Percentiles rank a stretch among this genome's conserved stretches.
phyloP scores from a whole-genome alignment of 2,888 invertebrate species.

The Dione juno region DNA sequence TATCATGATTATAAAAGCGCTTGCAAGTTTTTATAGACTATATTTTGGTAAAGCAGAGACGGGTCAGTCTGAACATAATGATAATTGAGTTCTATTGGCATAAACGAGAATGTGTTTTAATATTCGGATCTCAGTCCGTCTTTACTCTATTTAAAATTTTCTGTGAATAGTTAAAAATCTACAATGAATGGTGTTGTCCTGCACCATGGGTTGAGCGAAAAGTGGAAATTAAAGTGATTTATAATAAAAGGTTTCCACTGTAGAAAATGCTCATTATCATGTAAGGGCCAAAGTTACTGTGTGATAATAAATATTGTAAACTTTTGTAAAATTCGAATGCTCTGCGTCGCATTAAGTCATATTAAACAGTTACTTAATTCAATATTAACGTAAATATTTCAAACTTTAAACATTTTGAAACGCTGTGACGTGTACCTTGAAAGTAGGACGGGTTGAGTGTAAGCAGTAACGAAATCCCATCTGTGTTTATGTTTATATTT shows the following conservation, averaged over 20 bases:
- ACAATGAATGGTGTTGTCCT: no score
- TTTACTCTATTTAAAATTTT: no score
- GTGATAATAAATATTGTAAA: no score
- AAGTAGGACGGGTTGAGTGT: neutral
- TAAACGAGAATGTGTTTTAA: no score
- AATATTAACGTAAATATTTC: neutral
- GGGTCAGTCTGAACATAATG: neutral
- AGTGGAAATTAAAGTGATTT: no score
- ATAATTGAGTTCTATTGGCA: neutral
- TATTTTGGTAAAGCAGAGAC: neutral
- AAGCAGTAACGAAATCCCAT: neutral
- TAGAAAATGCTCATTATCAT: no score
- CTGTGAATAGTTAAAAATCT: no score
- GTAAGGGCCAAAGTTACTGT: no score
- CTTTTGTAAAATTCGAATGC: no score
- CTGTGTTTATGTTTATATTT: neutral
- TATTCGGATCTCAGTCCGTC: no score
- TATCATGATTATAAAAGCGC: neutral
- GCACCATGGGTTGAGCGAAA: no score
- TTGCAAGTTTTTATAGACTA: neutral
- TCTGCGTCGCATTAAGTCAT: neutral
- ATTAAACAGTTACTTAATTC: neutral
- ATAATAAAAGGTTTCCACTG: no score
- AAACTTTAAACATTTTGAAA: neutral
- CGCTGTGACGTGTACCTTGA: neutral